A percentile compares a stretch with the other conserved stretches of the same genome.
Evolutionary conservation across 2,797 vertebrate species (phyloP).

Genomic region (Cuniculus paca): DNA sequence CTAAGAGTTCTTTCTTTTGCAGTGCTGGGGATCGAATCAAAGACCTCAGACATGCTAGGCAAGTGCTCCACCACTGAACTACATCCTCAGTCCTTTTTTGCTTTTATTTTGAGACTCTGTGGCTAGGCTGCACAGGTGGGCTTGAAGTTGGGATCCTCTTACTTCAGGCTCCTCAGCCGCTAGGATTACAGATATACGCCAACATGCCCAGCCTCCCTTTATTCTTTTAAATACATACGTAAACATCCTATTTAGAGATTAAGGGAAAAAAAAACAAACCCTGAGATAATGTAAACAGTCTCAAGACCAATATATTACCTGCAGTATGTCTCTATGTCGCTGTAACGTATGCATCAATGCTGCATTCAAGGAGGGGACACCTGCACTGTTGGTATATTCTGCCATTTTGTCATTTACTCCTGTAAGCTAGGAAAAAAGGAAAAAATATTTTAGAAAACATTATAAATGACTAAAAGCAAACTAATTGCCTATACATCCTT

Average conservation of each 20-base stretch:
- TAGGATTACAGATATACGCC: background rate
- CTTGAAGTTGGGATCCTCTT: background rate
- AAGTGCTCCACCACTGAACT: background rate
- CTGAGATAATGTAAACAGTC: background rate
- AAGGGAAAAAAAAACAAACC: background rate
- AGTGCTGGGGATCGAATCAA: background rate
- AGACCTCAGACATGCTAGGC: background rate
- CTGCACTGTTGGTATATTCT: constrained; percentile 95
- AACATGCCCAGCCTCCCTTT: background rate
- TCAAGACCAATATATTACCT: constrained; percentile 88
- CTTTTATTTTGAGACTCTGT: background rate
- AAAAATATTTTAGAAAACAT: constrained; percentile 48
- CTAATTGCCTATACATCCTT: constrained; percentile 7
- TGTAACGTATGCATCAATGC: constrained; percentile 98
- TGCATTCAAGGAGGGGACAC: constrained; percentile 95
- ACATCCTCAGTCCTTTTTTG: background rate
- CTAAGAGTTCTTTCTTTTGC: too few species aligned
- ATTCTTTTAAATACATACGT: constrained; percentile 1
- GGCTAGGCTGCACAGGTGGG: background rate
- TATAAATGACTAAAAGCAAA: constrained; percentile 36
- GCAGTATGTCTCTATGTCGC: constrained; percentile 97
- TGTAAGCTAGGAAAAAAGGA: constrained; percentile 91
- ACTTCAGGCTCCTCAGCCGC: background rate
- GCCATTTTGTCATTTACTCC: constrained; percentile 98
- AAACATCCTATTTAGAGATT: background rate